A percentile compares a stretch with the other conserved stretches of the same genome.
phyloP scores from a whole-genome alignment of 1,140 invertebrate genomes.

The Neodiprion virginianus region DNA sequence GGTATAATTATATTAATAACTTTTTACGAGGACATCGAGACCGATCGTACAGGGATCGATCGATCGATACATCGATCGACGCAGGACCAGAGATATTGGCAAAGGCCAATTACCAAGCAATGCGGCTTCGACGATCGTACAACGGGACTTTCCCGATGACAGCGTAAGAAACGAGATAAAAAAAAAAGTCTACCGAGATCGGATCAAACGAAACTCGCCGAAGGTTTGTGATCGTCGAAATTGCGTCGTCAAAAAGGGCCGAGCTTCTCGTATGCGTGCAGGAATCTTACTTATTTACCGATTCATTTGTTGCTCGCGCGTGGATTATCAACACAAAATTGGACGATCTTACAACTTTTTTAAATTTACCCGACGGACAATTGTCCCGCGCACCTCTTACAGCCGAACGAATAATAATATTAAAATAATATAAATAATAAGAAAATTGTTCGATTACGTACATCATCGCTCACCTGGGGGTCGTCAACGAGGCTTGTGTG shows the following conservation, averaged over 20 bases:
- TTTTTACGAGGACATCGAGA: neutral
- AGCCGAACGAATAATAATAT: no score
- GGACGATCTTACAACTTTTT: no score
- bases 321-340: no score
- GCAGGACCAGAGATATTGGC: slow-evolving; percentile 6
- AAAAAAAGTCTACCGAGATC: neutral
- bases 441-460: slow-evolving; percentile 54
- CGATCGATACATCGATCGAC: neutral
- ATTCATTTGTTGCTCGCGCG: neutral
- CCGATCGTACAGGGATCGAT: neutral
- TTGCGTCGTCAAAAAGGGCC: neutral
- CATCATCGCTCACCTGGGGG: slow-evolving; percentile 62
- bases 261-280: no score
- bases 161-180: slow-evolving; percentile 6
- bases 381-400: no score
- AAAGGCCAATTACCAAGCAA: slow-evolving; percentile 10
- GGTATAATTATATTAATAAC: neutral
- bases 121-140: neutral
- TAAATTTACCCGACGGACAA: no score
- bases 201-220: neutral
- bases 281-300: neutral
- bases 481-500: slow-evolving; percentile 63
- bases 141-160: slow-evolving; percentile 20
- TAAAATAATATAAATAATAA: slow-evolving; percentile 27
- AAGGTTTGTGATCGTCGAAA: slow-evolving; percentile 6